These are phyloP conservation scores for Hippocampus comes DNA, from an alignment of 2,113 vertebrate genomes.

Conservation along the genomic window DNA sequence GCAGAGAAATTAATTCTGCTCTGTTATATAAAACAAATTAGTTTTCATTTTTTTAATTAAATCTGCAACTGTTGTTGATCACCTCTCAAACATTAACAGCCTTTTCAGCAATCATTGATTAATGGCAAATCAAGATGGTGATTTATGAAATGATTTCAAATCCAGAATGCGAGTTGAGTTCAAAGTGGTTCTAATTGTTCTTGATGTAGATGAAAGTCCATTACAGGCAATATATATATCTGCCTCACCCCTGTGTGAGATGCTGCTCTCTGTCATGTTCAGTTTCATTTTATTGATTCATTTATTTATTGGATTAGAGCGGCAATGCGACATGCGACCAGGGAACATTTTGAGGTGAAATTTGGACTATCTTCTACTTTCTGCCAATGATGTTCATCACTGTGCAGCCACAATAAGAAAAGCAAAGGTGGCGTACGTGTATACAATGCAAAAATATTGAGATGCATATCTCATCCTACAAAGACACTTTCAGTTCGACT, in stretches of 20 bases:
- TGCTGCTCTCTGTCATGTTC: constrained; percentile 25
- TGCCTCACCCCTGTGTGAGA: constrained; percentile 1
- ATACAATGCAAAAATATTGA: background rate
- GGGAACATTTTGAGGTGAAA: constrained; percentile 36
- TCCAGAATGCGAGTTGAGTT: no score
- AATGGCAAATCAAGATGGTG: no score
- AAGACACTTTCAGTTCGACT: background rate
- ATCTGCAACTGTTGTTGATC: background rate
- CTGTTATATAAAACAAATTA: no score
- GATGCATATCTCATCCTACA: background rate
- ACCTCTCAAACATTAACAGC: background rate
- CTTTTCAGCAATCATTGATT: no score
- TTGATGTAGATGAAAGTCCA: no score
- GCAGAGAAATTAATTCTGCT: no score
- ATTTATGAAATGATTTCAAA: no score
- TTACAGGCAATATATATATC: no score
- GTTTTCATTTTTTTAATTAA: background rate
- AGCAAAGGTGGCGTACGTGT: background rate
- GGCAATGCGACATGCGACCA: constrained; percentile 11
- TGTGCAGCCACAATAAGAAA: constrained; percentile 9
- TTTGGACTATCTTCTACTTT: constrained; percentile 21
- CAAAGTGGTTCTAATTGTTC: no score
- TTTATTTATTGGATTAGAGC: constrained; percentile 32
- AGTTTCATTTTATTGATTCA: background rate
- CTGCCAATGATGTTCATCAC: constrained; percentile 20